Evolutionary conservation across 2,888 invertebrate genomes (phyloP).

Genomic region (Caenorhabditis uteleia): DNA sequence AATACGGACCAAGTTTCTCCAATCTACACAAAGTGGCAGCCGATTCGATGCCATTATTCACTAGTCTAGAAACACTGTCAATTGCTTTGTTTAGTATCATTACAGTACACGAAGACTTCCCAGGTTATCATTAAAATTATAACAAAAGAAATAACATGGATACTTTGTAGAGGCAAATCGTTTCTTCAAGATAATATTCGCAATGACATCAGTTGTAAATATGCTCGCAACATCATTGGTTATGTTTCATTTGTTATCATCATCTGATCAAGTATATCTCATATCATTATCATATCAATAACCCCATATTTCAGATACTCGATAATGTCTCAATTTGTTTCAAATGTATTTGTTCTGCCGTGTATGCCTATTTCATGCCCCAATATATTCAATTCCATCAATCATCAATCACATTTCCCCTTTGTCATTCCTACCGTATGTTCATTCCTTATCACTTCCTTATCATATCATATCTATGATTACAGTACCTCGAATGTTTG

Average conservation of each 20-base stretch:
- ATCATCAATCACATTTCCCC: conserved; percentile 37
- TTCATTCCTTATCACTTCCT: conserved; percentile 1
- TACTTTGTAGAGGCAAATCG: conserved; percentile 57
- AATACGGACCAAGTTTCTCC: conserved; percentile 22
- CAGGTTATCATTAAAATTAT: conserved; percentile 39
- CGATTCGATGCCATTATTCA: conserved; percentile 46
- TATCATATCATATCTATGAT: not conserved
- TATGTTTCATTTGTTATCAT: conserved; percentile 28
- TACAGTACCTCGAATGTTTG: conserved; percentile 58
- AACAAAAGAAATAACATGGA: not conserved
- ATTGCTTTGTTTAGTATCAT: conserved; percentile 63
- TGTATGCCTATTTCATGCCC: conserved; percentile 48
- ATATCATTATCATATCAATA: not conserved
- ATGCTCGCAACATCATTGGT: conserved; percentile 51
- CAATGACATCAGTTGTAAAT: conserved; percentile 53
- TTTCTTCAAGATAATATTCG: conserved; percentile 56
- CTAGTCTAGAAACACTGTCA: conserved; percentile 49
- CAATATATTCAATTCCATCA: conserved; percentile 52
- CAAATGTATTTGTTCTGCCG: conserved; percentile 35
- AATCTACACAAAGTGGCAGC: conserved; percentile 31
- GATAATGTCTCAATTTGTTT: conserved; percentile 44
- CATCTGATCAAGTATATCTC: not conserved
- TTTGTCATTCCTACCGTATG: conserved; percentile 54
- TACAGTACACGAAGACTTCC: conserved; percentile 65
- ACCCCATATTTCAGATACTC: conserved; percentile 44